These are phyloP conservation scores for Eupsilia transversa DNA, from an alignment of 2,888 invertebrate genomes.

Conservation along the genomic window DNA sequence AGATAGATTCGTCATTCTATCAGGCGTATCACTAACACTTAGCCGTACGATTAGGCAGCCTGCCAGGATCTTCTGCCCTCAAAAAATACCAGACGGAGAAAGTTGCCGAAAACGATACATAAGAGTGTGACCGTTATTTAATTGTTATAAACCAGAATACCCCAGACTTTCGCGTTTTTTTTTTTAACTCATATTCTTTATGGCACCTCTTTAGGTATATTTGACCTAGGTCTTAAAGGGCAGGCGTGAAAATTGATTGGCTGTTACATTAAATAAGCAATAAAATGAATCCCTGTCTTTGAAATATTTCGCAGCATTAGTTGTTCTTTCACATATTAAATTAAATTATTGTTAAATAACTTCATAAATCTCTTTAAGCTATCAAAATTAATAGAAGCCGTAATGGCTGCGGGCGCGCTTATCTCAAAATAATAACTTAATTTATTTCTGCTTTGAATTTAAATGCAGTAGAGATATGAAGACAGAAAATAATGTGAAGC, in stretches of 20 bases:
- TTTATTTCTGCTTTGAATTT: constrained; percentile 43
- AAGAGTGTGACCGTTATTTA: background rate
- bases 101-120: background rate
- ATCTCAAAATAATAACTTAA: constrained; percentile 45
- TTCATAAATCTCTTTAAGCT: constrained; percentile 44
- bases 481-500: constrained; percentile 10
- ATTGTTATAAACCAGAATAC: background rate
- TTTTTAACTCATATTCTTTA: too few relatives aligned
- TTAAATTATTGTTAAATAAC: constrained; percentile 35
- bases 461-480: constrained; percentile 30
- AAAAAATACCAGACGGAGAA: background rate
- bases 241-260: too few relatives aligned
- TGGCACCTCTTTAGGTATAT: too few relatives aligned
- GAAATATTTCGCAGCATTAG: constrained; percentile 27
- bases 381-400: constrained; percentile 43
- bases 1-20: background rate
- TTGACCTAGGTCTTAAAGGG: too few relatives aligned
- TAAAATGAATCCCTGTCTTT: background rate
- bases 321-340: constrained; percentile 24
- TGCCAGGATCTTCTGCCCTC: background rate
- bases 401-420: constrained; percentile 39
- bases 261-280: constrained; percentile 9
- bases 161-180: too few relatives aligned
- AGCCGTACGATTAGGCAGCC: background rate
- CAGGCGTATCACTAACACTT: background rate